Evolutionary conservation across 2,888 invertebrate genomes (phyloP).

Genomic region (Mimas tiliae): DNA sequence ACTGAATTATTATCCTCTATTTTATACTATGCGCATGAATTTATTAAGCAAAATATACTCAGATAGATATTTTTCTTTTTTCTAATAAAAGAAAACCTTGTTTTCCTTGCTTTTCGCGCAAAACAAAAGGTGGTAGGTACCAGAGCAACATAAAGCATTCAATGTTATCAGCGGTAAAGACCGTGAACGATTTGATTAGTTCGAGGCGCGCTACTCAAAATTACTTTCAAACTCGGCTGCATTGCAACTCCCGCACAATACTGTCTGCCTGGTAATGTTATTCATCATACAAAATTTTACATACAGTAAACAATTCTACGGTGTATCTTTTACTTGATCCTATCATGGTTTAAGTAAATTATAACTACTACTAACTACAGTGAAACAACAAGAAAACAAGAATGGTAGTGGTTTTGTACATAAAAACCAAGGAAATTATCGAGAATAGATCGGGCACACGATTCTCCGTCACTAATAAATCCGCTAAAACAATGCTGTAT

Average conservation of each 20-base stretch:
- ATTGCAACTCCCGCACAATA: slow-evolving; percentile 60
- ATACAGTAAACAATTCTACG: slow-evolving; percentile 16
- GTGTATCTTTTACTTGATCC: neutral
- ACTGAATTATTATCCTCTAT: no score
- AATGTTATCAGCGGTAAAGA: slow-evolving; percentile 75
- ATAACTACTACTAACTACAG: neutral
- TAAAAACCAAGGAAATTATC: slow-evolving; percentile 28
- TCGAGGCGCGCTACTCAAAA: slow-evolving; percentile 80
- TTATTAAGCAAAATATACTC: no score
- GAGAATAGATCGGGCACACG: slow-evolving; percentile 24
- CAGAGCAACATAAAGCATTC: slow-evolving; percentile 60
- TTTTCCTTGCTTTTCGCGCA: neutral
- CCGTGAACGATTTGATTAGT: slow-evolving; percentile 83
- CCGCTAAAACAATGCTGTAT: slow-evolving; percentile 77
- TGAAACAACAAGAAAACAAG: slow-evolving; percentile 5
- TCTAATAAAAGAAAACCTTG: no score
- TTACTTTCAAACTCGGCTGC: slow-evolving; percentile 75
- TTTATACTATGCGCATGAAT: no score
- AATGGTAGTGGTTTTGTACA: slow-evolving; percentile 2
- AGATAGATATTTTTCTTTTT: no score
- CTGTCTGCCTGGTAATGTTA: slow-evolving; percentile 58
- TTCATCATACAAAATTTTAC: neutral
- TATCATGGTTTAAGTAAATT: neutral
- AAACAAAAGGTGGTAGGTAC: slow-evolving; percentile 45
- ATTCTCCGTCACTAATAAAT: slow-evolving; percentile 58